phyloP scores from a whole-genome alignment of 2,888 invertebrate genomes.

The Drosophila villosipedis region DNA sequence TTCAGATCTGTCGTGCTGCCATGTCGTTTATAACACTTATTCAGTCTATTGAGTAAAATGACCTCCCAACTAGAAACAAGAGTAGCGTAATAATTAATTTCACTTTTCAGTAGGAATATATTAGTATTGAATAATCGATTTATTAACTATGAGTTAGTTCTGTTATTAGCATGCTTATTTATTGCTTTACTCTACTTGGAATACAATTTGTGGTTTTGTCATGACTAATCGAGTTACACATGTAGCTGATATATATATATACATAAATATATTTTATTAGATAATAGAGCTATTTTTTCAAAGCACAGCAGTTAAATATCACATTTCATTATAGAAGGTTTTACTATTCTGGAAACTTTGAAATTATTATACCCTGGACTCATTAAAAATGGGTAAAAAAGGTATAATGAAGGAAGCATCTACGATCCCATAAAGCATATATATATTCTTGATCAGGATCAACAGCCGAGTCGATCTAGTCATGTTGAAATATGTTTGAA shows the following conservation, averaged over 20 bases:
- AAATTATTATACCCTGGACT: neutral
- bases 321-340: neutral
- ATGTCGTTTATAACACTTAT: slow-evolving; percentile 80
- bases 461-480: neutral
- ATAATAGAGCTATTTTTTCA: neutral
- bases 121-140: neutral
- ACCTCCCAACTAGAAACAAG: neutral
- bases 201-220: neutral
- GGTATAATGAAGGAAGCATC: neutral
- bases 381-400: neutral
- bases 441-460: neutral
- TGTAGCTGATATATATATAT: neutral
- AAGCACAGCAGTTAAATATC: neutral
- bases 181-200: neutral
- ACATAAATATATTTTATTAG: neutral
- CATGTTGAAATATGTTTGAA: neutral
- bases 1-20: slow-evolving; percentile 77
- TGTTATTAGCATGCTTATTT: neutral
- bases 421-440: neutral
- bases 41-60: slow-evolving; percentile 74
- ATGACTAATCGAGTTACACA: neutral
- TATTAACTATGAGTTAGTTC: neutral
- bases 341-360: neutral
- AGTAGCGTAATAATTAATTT: slow-evolving; percentile 7
- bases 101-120: slow-evolving; percentile 1